These are phyloP conservation scores for Linnaemya vulpina DNA, from an alignment of 2,888 invertebrate genomes.

Conservation along the genomic window DNA sequence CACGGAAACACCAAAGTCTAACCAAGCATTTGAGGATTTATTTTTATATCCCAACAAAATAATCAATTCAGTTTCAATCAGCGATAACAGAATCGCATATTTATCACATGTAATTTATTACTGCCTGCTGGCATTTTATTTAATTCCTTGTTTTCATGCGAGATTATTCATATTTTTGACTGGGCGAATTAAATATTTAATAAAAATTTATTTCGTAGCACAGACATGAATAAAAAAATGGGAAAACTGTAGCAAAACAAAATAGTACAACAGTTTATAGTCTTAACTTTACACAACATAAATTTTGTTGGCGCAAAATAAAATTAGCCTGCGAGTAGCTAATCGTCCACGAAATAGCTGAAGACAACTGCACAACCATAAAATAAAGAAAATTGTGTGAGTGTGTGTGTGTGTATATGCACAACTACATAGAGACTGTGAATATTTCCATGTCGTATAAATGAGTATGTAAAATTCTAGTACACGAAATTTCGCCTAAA, in stretches of 20 bases:
- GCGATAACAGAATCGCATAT: slow-evolving; percentile 13
- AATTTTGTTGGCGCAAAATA: slow-evolving; percentile 78
- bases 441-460: not conserved
- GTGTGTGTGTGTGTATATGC: not conserved
- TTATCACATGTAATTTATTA: not conserved
- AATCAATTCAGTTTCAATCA: slow-evolving; percentile 3
- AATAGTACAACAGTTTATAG: slow-evolving; percentile 78
- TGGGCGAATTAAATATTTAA: slow-evolving; percentile 22
- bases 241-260: slow-evolving; percentile 13
- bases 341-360: slow-evolving; percentile 78
- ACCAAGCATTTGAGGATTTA: too few species aligned
- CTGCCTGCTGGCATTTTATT: not conserved
- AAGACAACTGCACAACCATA: slow-evolving; percentile 43
- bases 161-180: slow-evolving; percentile 36
- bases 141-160: not conserved
- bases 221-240: not conserved
- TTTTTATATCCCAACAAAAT: too few species aligned
- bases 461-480: not conserved
- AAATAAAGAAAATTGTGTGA: slow-evolving; percentile 10
- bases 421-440: too few species aligned
- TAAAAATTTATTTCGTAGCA: slow-evolving; percentile 19
- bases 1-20: too few species aligned
- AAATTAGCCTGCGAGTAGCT: slow-evolving; percentile 74
- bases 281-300: slow-evolving; percentile 80
- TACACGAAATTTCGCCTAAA: not conserved